A percentile compares a stretch with the other conserved stretches of the same genome.
These are phyloP conservation scores for Dasypogon diadema DNA, from an alignment of 2,888 invertebrate species.

Conservation along the genomic window DNA sequence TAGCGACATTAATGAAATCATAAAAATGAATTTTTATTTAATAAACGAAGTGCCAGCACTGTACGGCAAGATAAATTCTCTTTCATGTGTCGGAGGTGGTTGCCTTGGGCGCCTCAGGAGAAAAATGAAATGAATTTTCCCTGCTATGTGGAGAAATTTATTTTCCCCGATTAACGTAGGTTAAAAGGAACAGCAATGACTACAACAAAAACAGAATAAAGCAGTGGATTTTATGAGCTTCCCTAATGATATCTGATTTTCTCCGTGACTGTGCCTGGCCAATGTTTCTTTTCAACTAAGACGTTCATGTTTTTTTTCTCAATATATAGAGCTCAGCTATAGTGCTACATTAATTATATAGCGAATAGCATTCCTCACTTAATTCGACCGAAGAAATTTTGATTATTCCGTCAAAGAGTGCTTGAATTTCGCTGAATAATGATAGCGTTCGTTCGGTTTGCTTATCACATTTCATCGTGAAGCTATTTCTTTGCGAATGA, in stretches of 20 bases:
- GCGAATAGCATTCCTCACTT: not conserved
- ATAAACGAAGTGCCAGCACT: not conserved
- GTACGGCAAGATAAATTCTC: not conserved
- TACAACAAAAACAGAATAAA: too few relatives aligned
- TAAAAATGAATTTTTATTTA: not conserved
- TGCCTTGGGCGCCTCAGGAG: not conserved
- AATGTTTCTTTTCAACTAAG: too few relatives aligned
- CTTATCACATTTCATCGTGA: too few relatives aligned
- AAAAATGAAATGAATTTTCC: not conserved
- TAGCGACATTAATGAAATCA: not conserved
- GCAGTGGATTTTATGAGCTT: not conserved
- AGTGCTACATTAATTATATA: too few relatives aligned
- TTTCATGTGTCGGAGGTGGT: not conserved
- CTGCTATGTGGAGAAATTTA: not conserved
- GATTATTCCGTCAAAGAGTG: not conserved
- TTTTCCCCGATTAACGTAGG: not conserved
- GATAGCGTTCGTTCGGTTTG: not conserved
- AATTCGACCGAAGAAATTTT: not conserved
- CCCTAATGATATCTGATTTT: not conserved
- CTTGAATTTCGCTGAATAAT: slow-evolving; percentile 1
- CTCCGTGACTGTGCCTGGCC: not conserved
- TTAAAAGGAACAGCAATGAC: not conserved
- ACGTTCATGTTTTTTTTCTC: too few relatives aligned
- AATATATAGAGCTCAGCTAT: too few relatives aligned
- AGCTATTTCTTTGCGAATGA: too few relatives aligned